phyloP scores from a whole-genome alignment of 1,140 invertebrate genomes.

The Diabrotica undecimpunctata region DNA sequence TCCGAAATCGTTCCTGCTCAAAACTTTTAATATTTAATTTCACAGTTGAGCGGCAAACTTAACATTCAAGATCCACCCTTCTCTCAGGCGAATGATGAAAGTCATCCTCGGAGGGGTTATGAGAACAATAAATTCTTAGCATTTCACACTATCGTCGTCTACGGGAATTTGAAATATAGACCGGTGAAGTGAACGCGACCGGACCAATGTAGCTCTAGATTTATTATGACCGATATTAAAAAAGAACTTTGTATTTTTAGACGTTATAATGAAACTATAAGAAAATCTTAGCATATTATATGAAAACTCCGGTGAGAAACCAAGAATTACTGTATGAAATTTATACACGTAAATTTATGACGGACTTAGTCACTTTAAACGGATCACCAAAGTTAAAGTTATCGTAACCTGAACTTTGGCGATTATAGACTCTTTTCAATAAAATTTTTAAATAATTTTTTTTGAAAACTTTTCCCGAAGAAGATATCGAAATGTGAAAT shows the following conservation, averaged over 20 bases:
- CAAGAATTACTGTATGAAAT: too few species aligned
- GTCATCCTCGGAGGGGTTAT: constrained; percentile 21
- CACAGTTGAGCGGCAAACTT: constrained; percentile 17
- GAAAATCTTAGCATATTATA: background rate
- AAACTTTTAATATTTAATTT: constrained; percentile 22
- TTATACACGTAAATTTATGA: too few species aligned
- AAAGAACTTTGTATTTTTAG: too few species aligned
- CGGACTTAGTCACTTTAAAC: too few species aligned
- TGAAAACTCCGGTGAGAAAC: background rate
- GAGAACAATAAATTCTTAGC: constrained; percentile 23
- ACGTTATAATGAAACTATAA: too few species aligned
- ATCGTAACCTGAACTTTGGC: too few species aligned
- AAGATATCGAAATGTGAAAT: too few species aligned
- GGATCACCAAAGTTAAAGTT: too few species aligned
- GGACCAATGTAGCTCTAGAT: background rate
- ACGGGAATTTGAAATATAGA: constrained; percentile 1
- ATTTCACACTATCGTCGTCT: constrained; percentile 10
- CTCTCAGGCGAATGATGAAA: constrained; percentile 22
- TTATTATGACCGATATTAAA: background rate
- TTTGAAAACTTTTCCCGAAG: too few species aligned
- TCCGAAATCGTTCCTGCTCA: background rate
- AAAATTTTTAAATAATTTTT: too few species aligned
- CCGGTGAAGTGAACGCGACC: background rate
- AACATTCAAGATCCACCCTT: constrained; percentile 14
- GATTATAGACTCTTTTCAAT: too few species aligned